Conservation (phyloP, 2,113 vertebrate species). For the Plectropomus leopardus region DNA sequence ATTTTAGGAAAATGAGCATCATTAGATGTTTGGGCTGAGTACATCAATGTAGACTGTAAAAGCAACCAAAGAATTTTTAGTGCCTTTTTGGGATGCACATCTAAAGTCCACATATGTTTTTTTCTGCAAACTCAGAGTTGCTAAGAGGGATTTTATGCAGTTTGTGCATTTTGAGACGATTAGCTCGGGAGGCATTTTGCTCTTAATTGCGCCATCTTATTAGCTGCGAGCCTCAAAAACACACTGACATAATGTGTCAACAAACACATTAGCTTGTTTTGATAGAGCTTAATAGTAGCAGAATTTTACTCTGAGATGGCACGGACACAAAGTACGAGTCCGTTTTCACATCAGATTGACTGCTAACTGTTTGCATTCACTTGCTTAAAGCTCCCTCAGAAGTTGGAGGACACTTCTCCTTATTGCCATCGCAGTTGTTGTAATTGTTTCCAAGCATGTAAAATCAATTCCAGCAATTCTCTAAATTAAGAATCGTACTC, state of each 20-base stretch:
- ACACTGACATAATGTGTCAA: slow-evolving; percentile 15
- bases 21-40: slow-evolving; percentile 11
- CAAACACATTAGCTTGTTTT: slow-evolving; percentile 30
- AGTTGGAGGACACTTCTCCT: not conserved
- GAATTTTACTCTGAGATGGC: not conserved
- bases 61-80: not conserved
- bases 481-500: slow-evolving; percentile 14
- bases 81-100: slow-evolving; percentile 22
- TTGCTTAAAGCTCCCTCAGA: not conserved
- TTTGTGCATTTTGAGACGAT: slow-evolving; percentile 26
- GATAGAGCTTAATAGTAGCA: slow-evolving; percentile 3
- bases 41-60: not conserved
- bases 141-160: slow-evolving; percentile 13
- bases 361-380: not conserved
- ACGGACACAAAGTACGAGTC: not conserved
- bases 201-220: slow-evolving; percentile 22
- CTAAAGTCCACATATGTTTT: not conserved
- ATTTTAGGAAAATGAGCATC: not conserved
- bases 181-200: slow-evolving; percentile 21
- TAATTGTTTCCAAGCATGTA: slow-evolving; percentile 14
- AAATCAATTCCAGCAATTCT: slow-evolving; percentile 25
- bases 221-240: not conserved
- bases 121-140: slow-evolving; percentile 27
- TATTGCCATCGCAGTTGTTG: not conserved
- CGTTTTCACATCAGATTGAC: not conserved